phyloP scores from a whole-genome alignment of 2,888 invertebrate species.

The Anodontia alba region DNA sequence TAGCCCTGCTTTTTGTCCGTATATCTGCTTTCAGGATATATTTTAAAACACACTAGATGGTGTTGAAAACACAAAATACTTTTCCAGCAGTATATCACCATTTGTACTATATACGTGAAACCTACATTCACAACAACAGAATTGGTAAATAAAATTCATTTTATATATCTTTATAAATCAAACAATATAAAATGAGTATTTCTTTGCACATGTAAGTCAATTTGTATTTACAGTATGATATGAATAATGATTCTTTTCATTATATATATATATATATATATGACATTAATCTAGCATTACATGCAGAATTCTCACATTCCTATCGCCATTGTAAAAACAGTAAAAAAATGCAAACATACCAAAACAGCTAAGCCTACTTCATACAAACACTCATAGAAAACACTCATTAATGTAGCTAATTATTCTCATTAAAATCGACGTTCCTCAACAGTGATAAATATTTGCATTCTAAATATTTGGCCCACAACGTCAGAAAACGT shows the following conservation, averaged over 20 bases:
- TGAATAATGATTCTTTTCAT: not conserved
- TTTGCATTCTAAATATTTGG: too few species aligned
- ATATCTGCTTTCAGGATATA: too few species aligned
- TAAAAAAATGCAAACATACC: conserved; percentile 14
- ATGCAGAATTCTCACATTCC: not conserved
- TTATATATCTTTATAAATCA: not conserved
- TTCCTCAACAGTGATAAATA: too few species aligned
- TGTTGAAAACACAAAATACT: too few species aligned
- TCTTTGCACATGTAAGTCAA: conserved; percentile 10
- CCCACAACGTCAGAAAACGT: too few species aligned
- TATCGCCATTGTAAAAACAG: not conserved
- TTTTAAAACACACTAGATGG: too few species aligned
- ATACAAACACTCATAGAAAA: conserved; percentile 4
- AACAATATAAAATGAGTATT: conserved; percentile 20
- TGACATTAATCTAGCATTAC: not conserved
- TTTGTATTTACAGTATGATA: conserved; percentile 2
- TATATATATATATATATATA: conserved; percentile 3
- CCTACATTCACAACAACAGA: too few species aligned
- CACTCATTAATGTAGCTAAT: too few species aligned
- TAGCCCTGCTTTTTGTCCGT: too few species aligned
- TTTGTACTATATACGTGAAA: too few species aligned
- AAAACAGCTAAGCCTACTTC: not conserved
- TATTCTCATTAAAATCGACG: too few species aligned
- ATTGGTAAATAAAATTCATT: too few species aligned
- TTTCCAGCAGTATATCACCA: not conserved